Base-by-base conservation (phyloP, 2,888 invertebrate genomes). In the Capitulum mitella region DNA sequence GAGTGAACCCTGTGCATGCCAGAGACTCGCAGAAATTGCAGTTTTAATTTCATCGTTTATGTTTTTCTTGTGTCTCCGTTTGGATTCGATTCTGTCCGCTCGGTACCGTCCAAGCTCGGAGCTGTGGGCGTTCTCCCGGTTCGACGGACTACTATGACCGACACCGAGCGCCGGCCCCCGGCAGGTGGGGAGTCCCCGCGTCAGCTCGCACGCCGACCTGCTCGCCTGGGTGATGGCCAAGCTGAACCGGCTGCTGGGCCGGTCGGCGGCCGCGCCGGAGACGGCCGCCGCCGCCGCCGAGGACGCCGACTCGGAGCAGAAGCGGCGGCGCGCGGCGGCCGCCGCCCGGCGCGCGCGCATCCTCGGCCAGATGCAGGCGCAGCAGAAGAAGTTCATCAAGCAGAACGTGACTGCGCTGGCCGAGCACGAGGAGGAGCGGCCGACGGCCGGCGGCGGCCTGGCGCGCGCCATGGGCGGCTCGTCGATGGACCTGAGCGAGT, bases 281-380 rank as follows among this genome's bases (percentile, higher is more conserved):
- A 40, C 16, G 19, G 70, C 70, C 61, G 48, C 77, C 37, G 37
- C 34, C 74, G 79, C 64, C 40, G 46, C 64, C 6, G 78, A 79
- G 29, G 81, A 81, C 61, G 86, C 86, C 79, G 86, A 90, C 81
- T 87, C 87, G 22, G 93, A 93, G 83, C 93, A 93, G 85, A 89
- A 90, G 78, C 90, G 92, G 82, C 90, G 94, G 78, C 92, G 94
- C 0, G 92, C 92, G 83, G 86, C 94, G 84, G 97, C 97, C 0
- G 94, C 94, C 1, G 92, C 93, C 83, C 89, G 93, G 32, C 89
- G 96, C n/a, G 93, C 92, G 0, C 92, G 93, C 83, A 89, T 98
- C 51, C 93, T 98, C 93, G 95, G 94, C 0, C 95, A 97, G 85
- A 98, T 98, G 93, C 90, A 92, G 74, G 91, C 91, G 1, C 93